These are phyloP conservation scores for Ctenopoma multispine DNA, from an alignment of 2,797 vertebrate genomes.

Conservation along the genomic window DNA sequence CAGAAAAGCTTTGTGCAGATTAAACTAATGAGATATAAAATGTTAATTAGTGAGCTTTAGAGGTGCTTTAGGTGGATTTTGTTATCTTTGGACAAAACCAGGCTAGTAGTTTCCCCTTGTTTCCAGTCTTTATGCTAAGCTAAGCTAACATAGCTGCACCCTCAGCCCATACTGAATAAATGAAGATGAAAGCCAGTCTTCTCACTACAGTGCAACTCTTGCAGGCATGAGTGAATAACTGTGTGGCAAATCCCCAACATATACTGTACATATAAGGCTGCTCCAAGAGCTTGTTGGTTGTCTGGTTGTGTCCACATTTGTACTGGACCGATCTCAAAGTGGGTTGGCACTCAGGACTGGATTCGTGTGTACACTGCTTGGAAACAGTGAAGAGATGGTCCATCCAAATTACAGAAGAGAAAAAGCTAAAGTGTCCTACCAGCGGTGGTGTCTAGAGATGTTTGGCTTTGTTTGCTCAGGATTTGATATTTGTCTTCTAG, in stretches of 20 bases:
- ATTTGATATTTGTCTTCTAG: not conserved
- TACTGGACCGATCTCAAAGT: not conserved
- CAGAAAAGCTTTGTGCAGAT: not conserved
- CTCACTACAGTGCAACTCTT: not conserved
- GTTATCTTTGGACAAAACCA: not conserved
- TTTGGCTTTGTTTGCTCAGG: not conserved
- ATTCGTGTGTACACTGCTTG: not conserved
- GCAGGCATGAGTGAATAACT: not conserved
- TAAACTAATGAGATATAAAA: conserved; percentile 1
- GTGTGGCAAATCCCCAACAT: not conserved
- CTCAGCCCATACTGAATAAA: not conserved
- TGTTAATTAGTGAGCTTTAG: conserved; percentile 9
- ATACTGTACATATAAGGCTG: not conserved
- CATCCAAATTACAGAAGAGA: not conserved
- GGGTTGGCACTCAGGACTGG: not conserved
- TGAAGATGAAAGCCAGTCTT: not conserved
- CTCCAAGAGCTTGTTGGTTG: conserved; percentile 9
- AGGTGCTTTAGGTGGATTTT: not conserved
- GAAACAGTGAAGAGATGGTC: not conserved
- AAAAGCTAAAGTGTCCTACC: not conserved
- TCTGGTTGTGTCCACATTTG: not conserved
- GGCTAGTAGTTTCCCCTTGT: not conserved
- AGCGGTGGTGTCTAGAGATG: not conserved
- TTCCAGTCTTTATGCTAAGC: conserved; percentile 3
- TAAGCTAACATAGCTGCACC: not conserved